These are phyloP conservation scores for Gandaritis pyraliata DNA, from an alignment of 2,888 invertebrate species.

Conservation along the genomic window DNA sequence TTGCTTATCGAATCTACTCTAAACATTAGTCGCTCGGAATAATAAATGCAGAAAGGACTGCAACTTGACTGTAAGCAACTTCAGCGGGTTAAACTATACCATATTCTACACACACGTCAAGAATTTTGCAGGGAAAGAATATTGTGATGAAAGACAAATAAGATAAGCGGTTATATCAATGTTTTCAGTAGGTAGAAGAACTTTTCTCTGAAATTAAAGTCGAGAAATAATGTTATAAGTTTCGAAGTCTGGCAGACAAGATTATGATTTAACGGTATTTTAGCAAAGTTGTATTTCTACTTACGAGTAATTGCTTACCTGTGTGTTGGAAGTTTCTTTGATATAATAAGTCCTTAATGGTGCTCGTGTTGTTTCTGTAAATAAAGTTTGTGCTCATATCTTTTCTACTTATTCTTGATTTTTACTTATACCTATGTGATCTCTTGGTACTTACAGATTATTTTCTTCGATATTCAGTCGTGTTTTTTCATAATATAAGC, in stretches of 20 bases:
- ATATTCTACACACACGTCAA: background rate
- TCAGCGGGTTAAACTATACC: no score
- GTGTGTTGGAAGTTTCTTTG: constrained; percentile 49
- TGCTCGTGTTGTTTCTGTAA: constrained; percentile 67
- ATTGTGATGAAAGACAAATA: constrained; percentile 38
- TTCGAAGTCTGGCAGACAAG: constrained; percentile 38
- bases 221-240: constrained; percentile 48
- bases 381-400: constrained; percentile 46
- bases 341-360: constrained; percentile 58
- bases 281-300: constrained; percentile 48
- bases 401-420: background rate
- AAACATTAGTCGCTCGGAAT: no score
- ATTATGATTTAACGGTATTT: constrained; percentile 60
- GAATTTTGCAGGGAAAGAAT: constrained; percentile 30
- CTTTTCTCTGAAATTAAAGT: constrained; percentile 45
- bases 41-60: no score
- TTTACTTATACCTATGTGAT: no score
- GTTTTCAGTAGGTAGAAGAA: constrained; percentile 52
- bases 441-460: constrained; percentile 16
- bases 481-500: constrained; percentile 45
- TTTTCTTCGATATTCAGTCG: constrained; percentile 14
- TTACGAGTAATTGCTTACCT: constrained; percentile 54
- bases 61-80: no score
- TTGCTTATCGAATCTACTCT: no score
- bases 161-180: constrained; percentile 47